A percentile compares a stretch with the other conserved stretches of the same genome.
These are phyloP conservation scores for Prolemur simus DNA, from an alignment of 2,113 vertebrate species.

Conservation along the genomic window DNA sequence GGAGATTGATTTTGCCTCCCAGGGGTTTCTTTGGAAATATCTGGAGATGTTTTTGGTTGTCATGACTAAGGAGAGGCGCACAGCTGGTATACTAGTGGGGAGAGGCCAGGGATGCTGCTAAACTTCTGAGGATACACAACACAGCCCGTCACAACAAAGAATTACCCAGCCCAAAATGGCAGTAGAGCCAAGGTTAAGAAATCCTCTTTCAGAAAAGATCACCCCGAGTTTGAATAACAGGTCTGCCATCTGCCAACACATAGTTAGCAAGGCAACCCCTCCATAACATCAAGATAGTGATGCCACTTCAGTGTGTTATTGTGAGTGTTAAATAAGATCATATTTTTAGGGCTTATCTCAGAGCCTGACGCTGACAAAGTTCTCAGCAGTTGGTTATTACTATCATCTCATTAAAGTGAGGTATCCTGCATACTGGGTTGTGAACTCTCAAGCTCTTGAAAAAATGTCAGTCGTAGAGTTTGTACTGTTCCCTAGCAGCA, in stretches of 20 bases:
- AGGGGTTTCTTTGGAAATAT: neutral
- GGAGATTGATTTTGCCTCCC: neutral
- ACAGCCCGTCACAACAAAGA: neutral
- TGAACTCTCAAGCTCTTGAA: neutral
- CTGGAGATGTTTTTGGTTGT: neutral
- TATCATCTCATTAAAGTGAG: neutral
- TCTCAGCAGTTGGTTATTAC: neutral
- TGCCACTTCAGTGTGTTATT: neutral
- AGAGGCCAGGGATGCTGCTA: neutral
- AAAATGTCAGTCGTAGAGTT: neutral
- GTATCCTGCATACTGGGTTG: rapidly evolving
- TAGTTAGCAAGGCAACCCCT: neutral
- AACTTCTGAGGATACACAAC: neutral
- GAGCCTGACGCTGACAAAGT: neutral
- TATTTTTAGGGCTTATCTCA: neutral
- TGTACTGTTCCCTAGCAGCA: neutral
- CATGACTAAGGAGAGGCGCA: neutral
- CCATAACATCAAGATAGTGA: no score
- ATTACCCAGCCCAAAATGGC: neutral
- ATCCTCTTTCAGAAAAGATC: neutral
- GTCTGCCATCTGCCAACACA: neutral
- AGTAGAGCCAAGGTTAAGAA: neutral
- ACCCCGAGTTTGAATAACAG: neutral
- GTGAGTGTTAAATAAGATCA: neutral
- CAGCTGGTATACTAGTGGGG: neutral